Evolutionary conservation across 2,888 invertebrate species (phyloP).

Genomic region (Helobdella robusta): DNA sequence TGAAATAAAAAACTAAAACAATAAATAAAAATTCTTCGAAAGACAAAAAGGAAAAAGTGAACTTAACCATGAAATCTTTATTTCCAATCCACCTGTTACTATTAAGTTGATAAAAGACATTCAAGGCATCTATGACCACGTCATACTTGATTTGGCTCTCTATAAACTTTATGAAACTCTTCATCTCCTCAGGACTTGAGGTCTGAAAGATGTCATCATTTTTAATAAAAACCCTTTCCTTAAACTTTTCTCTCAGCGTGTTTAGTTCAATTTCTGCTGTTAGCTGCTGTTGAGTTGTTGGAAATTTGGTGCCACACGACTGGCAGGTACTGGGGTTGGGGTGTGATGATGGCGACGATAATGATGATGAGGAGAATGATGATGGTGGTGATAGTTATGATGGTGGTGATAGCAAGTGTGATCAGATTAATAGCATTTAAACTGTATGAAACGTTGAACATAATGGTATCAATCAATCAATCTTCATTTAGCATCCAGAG

Average conservation of each 20-base stretch:
- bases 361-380: too few species aligned
- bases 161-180: neutral
- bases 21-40: too few species aligned
- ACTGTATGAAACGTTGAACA: too few species aligned
- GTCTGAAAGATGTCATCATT: neutral
- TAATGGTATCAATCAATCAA: too few species aligned
- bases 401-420: too few species aligned
- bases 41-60: too few species aligned
- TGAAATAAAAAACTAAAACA: too few species aligned
- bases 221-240: neutral
- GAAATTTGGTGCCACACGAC: neutral
- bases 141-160: neutral
- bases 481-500: too few species aligned
- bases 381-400: too few species aligned
- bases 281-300: neutral
- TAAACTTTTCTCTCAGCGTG: neutral
- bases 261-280: neutral
- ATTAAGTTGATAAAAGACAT: neutral
- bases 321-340: neutral
- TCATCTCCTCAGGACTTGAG: constrained; percentile 9
- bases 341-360: neutral
- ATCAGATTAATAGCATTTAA: too few species aligned
- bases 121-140: constrained; percentile 19
- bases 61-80: too few species aligned
- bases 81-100: too few species aligned